These are phyloP conservation scores for Manis crassicaudata DNA, from an alignment of 2,797 vertebrate genomes.

Conservation along the genomic window DNA sequence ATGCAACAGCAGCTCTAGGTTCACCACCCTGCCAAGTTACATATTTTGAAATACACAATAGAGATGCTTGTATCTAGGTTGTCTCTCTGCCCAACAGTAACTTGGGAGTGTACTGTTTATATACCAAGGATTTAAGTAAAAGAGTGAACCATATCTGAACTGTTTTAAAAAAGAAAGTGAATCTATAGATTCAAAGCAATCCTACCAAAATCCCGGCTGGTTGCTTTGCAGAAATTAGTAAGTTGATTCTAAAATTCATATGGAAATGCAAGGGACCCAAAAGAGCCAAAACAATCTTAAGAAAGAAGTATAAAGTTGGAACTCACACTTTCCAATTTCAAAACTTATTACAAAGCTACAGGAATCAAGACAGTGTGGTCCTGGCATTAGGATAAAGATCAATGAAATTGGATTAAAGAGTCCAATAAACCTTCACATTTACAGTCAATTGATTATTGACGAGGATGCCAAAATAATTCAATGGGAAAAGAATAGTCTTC, in stretches of 20 bases:
- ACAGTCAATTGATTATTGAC: not conserved
- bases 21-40: not conserved
- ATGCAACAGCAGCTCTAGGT: not conserved
- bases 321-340: not conserved
- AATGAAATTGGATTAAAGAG: not conserved
- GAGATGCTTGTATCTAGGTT: not conserved
- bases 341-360: not conserved
- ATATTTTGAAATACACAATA: not conserved
- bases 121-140: conserved; percentile 18
- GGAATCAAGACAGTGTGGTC: not conserved
- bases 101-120: not conserved
- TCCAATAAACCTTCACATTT: conserved; percentile 2
- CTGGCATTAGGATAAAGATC: not conserved
- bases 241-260: not conserved
- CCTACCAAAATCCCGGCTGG: not conserved
- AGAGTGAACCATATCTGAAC: not conserved
- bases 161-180: not conserved
- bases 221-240: not conserved
- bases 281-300: not conserved
- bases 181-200: not conserved
- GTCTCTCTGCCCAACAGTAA: not conserved
- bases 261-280: not conserved
- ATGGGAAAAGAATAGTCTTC: not conserved
- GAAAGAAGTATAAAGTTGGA: not conserved
- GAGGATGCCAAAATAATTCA: not conserved